A percentile compares a stretch with the other conserved stretches of the same genome.
These are phyloP conservation scores for Crambe crambe DNA, from an alignment of 37 sponge, comb jelly and placozoan genomes.

Conservation along the genomic window DNA sequence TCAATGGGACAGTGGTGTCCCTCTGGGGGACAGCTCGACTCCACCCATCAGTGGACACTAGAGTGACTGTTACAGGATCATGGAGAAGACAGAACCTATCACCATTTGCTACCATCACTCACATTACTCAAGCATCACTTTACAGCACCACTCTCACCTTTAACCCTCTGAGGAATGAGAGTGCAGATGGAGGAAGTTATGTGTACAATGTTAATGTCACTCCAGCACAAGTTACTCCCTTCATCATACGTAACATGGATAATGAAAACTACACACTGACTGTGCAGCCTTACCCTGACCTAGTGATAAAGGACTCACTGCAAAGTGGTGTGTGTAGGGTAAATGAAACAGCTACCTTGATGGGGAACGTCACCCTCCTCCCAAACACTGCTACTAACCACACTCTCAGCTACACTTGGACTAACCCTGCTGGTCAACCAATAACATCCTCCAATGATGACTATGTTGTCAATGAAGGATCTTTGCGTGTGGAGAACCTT, in stretches of 20 bases:
- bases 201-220: not conserved
- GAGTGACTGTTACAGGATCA: constrained; percentile 6
- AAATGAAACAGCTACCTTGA: not conserved
- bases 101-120: not conserved
- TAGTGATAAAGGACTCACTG: not conserved
- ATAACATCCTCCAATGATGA: not conserved
- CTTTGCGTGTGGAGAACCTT: not conserved
- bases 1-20: constrained; percentile 7
- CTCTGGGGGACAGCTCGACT: constrained; percentile 8
- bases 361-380: constrained; percentile 10
- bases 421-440: not conserved
- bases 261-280: not conserved
- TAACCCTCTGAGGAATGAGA: constrained; percentile 6
- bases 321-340: not conserved
- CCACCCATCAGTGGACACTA: constrained; percentile 21
- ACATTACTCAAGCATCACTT: not conserved
- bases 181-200: constrained; percentile 6
- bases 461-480: not conserved
- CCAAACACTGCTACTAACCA: not conserved
- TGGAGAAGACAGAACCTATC: constrained; percentile 15
- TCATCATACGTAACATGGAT: not conserved
- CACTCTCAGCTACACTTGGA: not conserved
- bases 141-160: constrained; percentile 1
- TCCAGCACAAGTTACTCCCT: not conserved
- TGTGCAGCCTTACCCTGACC: not conserved